Base-by-base conservation (phyloP, 2,113 vertebrate species). In the Oncorhynchus mykiss region DNA sequence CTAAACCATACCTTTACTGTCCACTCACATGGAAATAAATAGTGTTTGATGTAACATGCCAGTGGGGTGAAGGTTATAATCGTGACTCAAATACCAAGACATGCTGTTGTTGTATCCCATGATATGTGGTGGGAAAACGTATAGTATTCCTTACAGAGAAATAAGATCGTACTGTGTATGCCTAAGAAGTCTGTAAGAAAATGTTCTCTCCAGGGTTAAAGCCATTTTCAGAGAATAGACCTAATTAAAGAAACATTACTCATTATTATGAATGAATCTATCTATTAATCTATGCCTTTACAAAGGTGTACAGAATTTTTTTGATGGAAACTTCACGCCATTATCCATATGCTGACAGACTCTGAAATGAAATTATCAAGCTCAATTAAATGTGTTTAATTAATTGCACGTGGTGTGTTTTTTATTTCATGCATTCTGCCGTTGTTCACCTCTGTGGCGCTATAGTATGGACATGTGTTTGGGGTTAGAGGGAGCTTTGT, bases 21-120 rank as follows among this genome's bases (percentile, higher is more conserved):
- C 34, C 65, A 27, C 62, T 82, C 74, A 13, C 68, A 62, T 79
- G 22, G 76, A 75, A 79, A 67, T 12, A 60, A 51, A 12, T 39
- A 59, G 51, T 69, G 48, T 60, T 18, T 22, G 67, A 68, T 81
- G 60, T 79, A 72, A 79, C 75, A 78, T 78, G 51, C 67, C 60
- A 67, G 31, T 51, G 57, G 48, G 51, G 66, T 31, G 74, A 68
- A 66, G 29, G 16, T 54, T 66, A 31, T 16, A 18, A 54, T 18
- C 51, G 14, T 54, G 51, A 54, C 51, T 54, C 51, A 54, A 54
- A 54, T 16, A 14, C 76, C 74, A 67, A 29, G 3, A 45, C 39
- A 39, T 39, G 39, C 39, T 45, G 39, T 9, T 11, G 39, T 67
- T 29, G 16, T 67, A 67, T 67, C 9, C 29, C 31, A 3, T 16